These are phyloP conservation scores for Cheilosia variabilis DNA, from an alignment of 2,888 invertebrate genomes.

Conservation along the genomic window DNA sequence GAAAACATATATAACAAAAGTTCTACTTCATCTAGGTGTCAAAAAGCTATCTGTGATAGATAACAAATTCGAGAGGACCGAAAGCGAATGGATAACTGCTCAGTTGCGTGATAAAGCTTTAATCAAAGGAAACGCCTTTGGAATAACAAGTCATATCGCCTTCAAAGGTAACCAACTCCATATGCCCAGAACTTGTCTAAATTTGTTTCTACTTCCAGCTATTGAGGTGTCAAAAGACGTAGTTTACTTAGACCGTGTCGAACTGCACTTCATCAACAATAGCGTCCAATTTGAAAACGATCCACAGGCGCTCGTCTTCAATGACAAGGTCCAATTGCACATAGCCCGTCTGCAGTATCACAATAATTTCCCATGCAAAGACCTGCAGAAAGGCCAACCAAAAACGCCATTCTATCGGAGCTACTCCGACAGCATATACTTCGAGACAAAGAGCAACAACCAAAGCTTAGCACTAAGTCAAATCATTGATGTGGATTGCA, in stretches of 20 bases:
- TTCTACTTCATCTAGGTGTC: conserved; percentile 28
- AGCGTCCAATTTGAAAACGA: conserved; percentile 77
- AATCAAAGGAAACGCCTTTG: conserved; percentile 81
- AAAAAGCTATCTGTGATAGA: conserved; percentile 78
- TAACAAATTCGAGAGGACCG: conserved; percentile 80
- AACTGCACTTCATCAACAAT: conserved; percentile 82
- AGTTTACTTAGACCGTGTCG: conserved; percentile 78
- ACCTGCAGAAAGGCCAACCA: conserved; percentile 78
- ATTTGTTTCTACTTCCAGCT: conserved; percentile 68
- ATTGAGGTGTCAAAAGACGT: conserved; percentile 79
- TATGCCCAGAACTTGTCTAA: background rate
- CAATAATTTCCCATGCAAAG: conserved; percentile 80
- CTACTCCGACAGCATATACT: conserved; percentile 80
- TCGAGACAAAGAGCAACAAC: conserved; percentile 76
- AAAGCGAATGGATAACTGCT: conserved; percentile 82
- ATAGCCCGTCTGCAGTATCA: conserved; percentile 80
- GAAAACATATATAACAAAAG: background rate
- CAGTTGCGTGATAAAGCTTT: conserved; percentile 80
- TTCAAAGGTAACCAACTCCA: conserved; percentile 78
- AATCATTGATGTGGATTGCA: conserved; percentile 80
- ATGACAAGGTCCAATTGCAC: conserved; percentile 80
- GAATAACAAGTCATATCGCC: conserved; percentile 80
- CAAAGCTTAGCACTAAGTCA: conserved; percentile 79
- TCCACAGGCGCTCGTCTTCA: conserved; percentile 79
- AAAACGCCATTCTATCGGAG: conserved; percentile 80